Percentiles rank a stretch among this genome's conserved stretches.
These are phyloP conservation scores for Tipula lateralis DNA, from an alignment of 2,888 invertebrate genomes.

Conservation along the genomic window DNA sequence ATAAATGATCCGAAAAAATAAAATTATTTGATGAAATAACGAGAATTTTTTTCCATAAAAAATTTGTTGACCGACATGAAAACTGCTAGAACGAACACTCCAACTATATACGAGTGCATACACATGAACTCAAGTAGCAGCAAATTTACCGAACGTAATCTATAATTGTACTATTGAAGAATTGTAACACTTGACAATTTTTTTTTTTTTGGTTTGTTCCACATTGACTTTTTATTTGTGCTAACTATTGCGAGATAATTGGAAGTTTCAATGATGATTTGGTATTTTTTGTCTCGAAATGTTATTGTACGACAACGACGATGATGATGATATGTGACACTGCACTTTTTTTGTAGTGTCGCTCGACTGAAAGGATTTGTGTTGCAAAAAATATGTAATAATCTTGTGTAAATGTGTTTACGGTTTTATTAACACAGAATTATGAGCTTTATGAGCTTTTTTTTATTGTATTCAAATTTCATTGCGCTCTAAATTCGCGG, in stretches of 20 bases:
- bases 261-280: conserved; percentile 20
- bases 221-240: background rate
- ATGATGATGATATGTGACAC: background rate
- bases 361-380: background rate
- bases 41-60: background rate
- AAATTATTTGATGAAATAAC: background rate
- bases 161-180: background rate
- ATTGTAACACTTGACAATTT: background rate
- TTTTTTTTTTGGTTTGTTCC: background rate
- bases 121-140: background rate
- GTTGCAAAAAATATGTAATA: background rate
- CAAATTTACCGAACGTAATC: background rate
- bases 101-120: background rate
- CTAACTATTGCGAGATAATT: conserved; percentile 11
- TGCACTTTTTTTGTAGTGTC: background rate
- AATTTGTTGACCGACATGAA: conserved; percentile 6
- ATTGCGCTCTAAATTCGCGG: too few relatives aligned
- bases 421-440: background rate
- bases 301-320: background rate
- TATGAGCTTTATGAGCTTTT: background rate
- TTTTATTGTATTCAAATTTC: too few relatives aligned
- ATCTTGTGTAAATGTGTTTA: background rate
- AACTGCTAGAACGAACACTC: background rate
- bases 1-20: background rate
- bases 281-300: background rate